A percentile compares a stretch with the other conserved stretches of the same genome.
phyloP scores from a whole-genome alignment of 2,797 vertebrate species.

The Sebastes kiyomatsui region DNA sequence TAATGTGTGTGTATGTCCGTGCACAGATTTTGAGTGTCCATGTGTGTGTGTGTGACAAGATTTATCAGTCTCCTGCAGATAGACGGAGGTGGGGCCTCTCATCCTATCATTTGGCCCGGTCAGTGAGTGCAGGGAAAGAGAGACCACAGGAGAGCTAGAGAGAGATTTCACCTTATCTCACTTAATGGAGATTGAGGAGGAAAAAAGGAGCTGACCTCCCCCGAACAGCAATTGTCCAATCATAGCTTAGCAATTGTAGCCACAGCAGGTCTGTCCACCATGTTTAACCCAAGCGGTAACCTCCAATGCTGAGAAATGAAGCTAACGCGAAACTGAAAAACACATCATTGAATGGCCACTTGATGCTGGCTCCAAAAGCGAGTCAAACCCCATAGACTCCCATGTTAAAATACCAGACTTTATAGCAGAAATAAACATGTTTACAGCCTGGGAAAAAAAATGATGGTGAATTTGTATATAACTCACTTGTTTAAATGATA shows the following conservation, averaged over 20 bases:
- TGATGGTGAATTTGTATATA: too few species aligned
- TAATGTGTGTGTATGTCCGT: neutral
- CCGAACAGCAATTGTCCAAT: neutral
- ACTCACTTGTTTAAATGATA: rapidly evolving
- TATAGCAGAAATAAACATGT: too few species aligned
- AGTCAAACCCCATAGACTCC: too few species aligned
- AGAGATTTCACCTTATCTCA: conserved; percentile 59
- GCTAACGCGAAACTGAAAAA: too few species aligned
- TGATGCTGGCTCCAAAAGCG: too few species aligned
- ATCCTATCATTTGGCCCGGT: conserved; percentile 59
- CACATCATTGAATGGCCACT: too few species aligned
- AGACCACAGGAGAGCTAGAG: conserved; percentile 41
- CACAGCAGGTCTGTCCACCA: neutral
- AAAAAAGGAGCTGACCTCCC: neutral
- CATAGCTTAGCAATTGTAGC: neutral
- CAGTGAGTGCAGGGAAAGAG: conserved; percentile 57
- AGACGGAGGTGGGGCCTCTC: conserved; percentile 36
- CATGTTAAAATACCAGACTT: too few species aligned
- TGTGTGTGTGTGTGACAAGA: conserved; percentile 30
- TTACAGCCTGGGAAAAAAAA: too few species aligned
- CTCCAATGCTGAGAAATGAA: too few species aligned
- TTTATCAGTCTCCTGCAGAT: conserved; percentile 77
- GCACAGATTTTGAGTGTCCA: conserved; percentile 4
- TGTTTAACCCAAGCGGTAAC: neutral
- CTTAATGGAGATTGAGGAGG: conserved; percentile 33